phyloP scores from a whole-genome alignment of 2,888 invertebrate genomes.

The Labia minor region DNA sequence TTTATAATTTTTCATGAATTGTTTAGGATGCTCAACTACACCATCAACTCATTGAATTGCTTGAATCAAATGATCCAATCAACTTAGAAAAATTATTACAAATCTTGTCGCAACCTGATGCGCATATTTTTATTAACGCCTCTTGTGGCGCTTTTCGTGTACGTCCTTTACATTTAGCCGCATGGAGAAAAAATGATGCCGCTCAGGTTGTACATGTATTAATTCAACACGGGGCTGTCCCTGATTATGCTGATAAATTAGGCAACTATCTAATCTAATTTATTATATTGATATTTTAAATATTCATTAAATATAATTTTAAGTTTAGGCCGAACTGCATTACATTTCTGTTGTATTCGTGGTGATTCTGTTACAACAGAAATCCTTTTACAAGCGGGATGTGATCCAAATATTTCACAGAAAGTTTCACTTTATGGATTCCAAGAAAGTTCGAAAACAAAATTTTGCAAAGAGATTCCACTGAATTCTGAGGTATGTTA shows the following conservation, averaged over 20 bases:
- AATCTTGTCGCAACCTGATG: background rate
- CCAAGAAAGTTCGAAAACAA: background rate
- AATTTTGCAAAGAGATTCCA: background rate
- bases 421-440: background rate
- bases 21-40: no score
- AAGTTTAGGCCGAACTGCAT: background rate
- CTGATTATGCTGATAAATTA: constrained; percentile 22
- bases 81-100: no score
- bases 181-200: constrained; percentile 18
- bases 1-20: no score
- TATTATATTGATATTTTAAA: background rate
- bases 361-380: background rate
- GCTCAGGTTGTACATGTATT: constrained; percentile 17
- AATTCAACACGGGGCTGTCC: constrained; percentile 18
- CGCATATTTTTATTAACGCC: constrained; percentile 9
- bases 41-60: no score
- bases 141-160: constrained; percentile 21
- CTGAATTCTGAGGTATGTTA: no score
- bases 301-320: no score
- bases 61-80: no score
- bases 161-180: constrained; percentile 21
- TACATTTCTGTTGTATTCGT: background rate
- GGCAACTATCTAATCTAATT: constrained; percentile 13
- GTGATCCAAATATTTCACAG: background rate
- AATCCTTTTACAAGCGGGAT: background rate